Conservation (phyloP, 37 sponge, comb jelly and placozoan species). For the Beroe ovata region DNA sequence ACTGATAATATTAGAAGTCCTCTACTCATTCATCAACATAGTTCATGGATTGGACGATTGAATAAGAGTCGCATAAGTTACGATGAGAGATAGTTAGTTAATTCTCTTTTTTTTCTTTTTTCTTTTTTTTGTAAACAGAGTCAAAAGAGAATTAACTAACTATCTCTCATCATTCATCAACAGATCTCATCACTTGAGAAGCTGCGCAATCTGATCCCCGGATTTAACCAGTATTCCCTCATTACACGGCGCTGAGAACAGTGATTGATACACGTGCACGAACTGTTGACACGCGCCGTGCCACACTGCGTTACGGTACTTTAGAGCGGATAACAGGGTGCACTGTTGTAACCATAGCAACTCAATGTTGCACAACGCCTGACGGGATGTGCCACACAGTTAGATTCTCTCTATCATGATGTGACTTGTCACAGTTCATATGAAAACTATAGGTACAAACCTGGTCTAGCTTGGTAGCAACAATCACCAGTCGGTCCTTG, state of each 20-base stretch:
- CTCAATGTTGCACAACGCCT: constrained; percentile 29
- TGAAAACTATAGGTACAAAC: too few relatives aligned
- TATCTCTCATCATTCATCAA: not conserved
- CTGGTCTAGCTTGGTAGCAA: constrained; percentile 44
- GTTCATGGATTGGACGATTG: too few relatives aligned
- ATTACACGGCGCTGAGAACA: not conserved
- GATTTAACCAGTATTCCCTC: constrained; percentile 28
- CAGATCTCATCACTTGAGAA: not conserved
- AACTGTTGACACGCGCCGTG: constrained; percentile 26
- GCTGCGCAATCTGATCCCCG: constrained; percentile 27
- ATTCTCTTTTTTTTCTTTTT: too few relatives aligned
- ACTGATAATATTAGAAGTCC: too few relatives aligned
- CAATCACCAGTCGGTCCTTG: constrained; percentile 13
- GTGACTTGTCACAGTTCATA: too few relatives aligned
- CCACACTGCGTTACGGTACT: constrained; percentile 62
- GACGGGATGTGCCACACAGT: not conserved
- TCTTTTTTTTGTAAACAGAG: too few relatives aligned
- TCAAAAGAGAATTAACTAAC: too few relatives aligned
- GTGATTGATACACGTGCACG: not conserved
- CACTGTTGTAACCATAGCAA: constrained; percentile 54
- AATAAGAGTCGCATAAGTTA: too few relatives aligned
- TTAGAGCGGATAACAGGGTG: constrained; percentile 6
- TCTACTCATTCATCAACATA: too few relatives aligned
- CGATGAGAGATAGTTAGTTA: too few relatives aligned
- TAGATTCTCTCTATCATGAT: too few relatives aligned